Base-by-base conservation (phyloP, 1,140 invertebrate genomes). In the Ceratina calcarata region DNA sequence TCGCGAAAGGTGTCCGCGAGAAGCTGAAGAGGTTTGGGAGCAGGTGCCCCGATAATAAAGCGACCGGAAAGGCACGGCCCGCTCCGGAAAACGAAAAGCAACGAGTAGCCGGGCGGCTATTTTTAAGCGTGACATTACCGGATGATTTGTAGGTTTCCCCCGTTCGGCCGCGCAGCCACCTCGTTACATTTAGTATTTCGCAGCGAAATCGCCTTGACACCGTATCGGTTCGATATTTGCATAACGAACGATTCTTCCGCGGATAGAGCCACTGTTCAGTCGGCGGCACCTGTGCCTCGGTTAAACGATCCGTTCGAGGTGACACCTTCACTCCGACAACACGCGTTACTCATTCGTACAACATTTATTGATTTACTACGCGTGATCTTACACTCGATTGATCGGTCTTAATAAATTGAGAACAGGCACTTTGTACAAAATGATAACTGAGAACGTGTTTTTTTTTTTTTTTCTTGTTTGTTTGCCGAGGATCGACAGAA, bases 11-110 rank as follows among this genome's bases (percentile, higher is more conserved):
- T 85, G 78, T 79, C 82, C 71, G 12, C 32, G 58, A 49, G 15
- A 15, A 32, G 8, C 76, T 32, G 67, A 78, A 45, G 64, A 71
- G 67, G 61, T 84, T 87, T 85, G 57, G 61, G 78, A 87, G 88
- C 88, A 89, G 85, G 82, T 87, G 86, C 68, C 81, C 64, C 81
- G 61, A 72, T 70, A 81, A 87, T 89, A 90, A 90, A 88, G 84
- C 85, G 81, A 85, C 82, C 77, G 85, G 78, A 78, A 81, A 81
- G 70, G 66, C 49, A 32, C 6, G 18, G 58, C 12, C 45, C 58
- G 16, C 71, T 69, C 75, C 85, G 69, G 79, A 85, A 86, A 88
- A 70, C 65, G 82, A 77, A 70, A 72, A 79, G 51, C 24, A 75
- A 82, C 62, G 61, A 65, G 37, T 45, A 45, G 78, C 53, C 13